Evolutionary conservation across 2,888 invertebrate genomes (phyloP).

Genomic region (Philopedon plagiatum): DNA sequence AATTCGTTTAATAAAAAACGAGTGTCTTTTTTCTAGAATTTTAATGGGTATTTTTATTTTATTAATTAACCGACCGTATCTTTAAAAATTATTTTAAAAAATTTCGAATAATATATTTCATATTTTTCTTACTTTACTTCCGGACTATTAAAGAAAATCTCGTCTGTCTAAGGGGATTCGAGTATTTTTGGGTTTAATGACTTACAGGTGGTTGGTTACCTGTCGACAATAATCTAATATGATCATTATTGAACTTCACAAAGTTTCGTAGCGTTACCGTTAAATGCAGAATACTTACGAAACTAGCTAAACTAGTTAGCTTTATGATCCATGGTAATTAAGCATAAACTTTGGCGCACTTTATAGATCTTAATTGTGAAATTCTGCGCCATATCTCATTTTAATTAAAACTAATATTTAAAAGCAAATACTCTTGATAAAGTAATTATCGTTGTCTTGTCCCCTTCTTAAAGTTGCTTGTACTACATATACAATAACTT

Average conservation of each 20-base stretch:
- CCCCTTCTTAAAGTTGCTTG: conserved; percentile 4
- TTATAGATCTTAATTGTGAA: conserved; percentile 32
- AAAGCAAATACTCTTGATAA: conserved; percentile 27
- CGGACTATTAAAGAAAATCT: no score
- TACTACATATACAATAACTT: conserved; percentile 12
- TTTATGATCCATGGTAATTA: conserved; percentile 28
- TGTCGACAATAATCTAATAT: conserved; percentile 10
- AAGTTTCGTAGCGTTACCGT: conserved; percentile 7
- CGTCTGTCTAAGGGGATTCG: no score
- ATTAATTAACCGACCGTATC: no score
- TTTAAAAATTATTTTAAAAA: no score
- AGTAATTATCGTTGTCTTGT: conserved; percentile 7
- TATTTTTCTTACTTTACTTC: no score
- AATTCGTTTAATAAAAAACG: no score
- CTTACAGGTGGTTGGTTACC: conserved; percentile 11
- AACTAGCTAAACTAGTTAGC: conserved; percentile 24
- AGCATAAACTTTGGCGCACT: conserved; percentile 19
- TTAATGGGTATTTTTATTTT: no score
- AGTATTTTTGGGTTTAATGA: not conserved
- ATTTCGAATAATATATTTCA: no score
- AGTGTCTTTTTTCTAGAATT: no score
- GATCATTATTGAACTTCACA: conserved; percentile 10
- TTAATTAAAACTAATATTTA: conserved; percentile 29
- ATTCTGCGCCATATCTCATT: conserved; percentile 18
- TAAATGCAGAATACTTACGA: conserved; percentile 26